Conservation (phyloP, 1,140 invertebrate species). For the Drosophila takahashii region DNA sequence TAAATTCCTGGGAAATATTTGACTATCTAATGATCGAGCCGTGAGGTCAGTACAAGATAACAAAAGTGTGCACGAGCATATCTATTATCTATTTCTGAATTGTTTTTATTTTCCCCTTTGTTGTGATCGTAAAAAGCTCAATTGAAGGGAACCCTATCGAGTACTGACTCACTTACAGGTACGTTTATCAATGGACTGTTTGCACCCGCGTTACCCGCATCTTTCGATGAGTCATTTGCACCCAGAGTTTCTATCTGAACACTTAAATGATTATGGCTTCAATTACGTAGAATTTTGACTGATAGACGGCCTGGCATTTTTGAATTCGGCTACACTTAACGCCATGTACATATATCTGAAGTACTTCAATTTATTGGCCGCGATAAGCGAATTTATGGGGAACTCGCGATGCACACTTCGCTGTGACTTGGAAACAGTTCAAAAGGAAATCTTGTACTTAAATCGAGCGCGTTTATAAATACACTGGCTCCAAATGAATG, state of each 20-base stretch:
- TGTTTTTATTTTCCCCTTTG: too few species aligned
- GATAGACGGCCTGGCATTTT: constrained; percentile 33
- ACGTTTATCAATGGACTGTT: constrained; percentile 23
- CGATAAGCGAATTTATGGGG: constrained; percentile 20
- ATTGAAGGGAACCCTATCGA: constrained; percentile 17
- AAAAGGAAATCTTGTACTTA: constrained; percentile 7
- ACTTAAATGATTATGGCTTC: constrained; percentile 2
- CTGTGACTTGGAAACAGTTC: not conserved
- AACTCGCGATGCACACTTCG: not conserved
- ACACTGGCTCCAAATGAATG: constrained; percentile 48
- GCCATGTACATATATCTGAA: constrained; percentile 2
- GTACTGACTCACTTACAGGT: constrained; percentile 11
- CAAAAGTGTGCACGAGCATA: constrained; percentile 2
- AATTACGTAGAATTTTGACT: constrained; percentile 21
- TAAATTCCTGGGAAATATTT: constrained; percentile 4
- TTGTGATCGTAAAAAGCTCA: not conserved
- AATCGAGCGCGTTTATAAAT: constrained; percentile 32
- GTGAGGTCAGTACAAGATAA: constrained; percentile 5
- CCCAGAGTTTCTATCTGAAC: not conserved
- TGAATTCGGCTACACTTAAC: constrained; percentile 12
- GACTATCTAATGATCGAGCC: not conserved
- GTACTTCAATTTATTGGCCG: constrained; percentile 14
- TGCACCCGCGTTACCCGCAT: constrained; percentile 1
- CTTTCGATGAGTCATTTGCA: constrained; percentile 33
- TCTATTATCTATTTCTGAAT: not conserved